Evolutionary conservation across 2,888 invertebrate genomes (phyloP).

Genomic region (Ametastegia equiseti): DNA sequence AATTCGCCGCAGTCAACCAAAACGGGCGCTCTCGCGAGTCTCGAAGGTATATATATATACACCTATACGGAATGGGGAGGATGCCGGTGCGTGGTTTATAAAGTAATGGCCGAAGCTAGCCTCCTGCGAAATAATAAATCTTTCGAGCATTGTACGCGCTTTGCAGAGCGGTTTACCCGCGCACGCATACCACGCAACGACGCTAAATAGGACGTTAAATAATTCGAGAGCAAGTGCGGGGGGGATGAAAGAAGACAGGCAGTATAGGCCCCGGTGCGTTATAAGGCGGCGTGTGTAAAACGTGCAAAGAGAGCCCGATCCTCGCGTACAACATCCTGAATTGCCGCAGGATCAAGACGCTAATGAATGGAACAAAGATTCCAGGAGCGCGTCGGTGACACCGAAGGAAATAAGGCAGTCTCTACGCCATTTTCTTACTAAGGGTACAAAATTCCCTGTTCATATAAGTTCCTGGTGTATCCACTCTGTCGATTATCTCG

Average conservation of each 20-base stretch:
- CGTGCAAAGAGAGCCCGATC: constrained; percentile 24
- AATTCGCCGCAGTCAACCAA: constrained; percentile 49
- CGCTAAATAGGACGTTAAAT: constrained; percentile 54
- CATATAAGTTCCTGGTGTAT: no score
- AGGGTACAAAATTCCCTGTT: constrained; percentile 28
- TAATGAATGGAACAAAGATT: constrained; percentile 49
- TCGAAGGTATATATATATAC: no score
- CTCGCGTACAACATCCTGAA: constrained; percentile 15
- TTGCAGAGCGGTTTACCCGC: constrained; percentile 15
- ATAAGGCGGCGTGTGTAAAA: not conserved
- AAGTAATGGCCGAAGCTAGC: constrained; percentile 49
- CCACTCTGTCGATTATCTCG: not conserved
- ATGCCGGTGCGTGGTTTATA: constrained; percentile 49
- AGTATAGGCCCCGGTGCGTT: not conserved
- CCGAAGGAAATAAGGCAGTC: not conserved
- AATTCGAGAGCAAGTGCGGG: constrained; percentile 50
- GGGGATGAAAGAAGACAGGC: constrained; percentile 29
- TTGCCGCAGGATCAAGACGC: constrained; percentile 42
- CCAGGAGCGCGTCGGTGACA: constrained; percentile 23
- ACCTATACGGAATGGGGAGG: no score
- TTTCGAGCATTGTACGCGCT: constrained; percentile 48
- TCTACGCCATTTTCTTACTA: not conserved
- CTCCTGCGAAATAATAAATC: constrained; percentile 44
- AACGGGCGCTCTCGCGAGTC: no score
- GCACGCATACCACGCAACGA: constrained; percentile 42